Conservation (phyloP, 2,113 vertebrate species). For the Melanostigma gelatinosum region DNA sequence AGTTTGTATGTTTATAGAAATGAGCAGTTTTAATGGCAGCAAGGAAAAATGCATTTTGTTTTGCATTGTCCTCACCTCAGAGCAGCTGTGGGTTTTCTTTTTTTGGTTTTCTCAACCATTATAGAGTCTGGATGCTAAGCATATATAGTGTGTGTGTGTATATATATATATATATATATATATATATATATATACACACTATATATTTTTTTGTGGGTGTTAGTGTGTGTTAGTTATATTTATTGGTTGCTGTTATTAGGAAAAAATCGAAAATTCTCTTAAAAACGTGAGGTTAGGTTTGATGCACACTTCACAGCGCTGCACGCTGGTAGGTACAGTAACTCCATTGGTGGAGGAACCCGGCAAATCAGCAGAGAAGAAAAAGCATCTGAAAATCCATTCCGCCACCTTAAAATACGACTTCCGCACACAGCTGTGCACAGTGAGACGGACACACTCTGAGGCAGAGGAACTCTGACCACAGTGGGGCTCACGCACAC, state of each 20-base stretch:
- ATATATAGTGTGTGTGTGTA: too few species aligned
- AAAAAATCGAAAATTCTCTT: neutral
- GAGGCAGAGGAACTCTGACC: constrained; percentile 64
- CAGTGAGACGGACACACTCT: constrained; percentile 59
- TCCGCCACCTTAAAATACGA: constrained; percentile 64
- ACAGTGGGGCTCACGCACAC: constrained; percentile 53
- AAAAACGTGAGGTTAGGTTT: constrained; percentile 4
- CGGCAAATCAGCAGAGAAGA: constrained; percentile 52
- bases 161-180: too few species aligned
- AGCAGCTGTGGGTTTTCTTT: neutral
- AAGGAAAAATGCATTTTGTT: neutral
- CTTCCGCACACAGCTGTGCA: constrained; percentile 65
- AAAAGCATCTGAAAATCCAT: constrained; percentile 66
- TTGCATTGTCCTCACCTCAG: neutral
- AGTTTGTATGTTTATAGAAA: constrained; percentile 32
- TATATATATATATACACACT: too few species aligned
- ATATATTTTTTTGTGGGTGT: neutral
- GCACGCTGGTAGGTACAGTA: constrained; percentile 28
- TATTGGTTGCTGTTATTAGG: neutral
- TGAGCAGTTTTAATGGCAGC: constrained; percentile 40
- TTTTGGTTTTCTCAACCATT: neutral
- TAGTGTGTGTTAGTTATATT: neutral
- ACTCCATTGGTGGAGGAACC: constrained; percentile 19
- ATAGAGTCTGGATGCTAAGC: neutral
- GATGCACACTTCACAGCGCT: constrained; percentile 33